These are phyloP conservation scores for Etheostoma nigrum DNA, from an alignment of 2,797 vertebrate species.

Conservation along the genomic window DNA sequence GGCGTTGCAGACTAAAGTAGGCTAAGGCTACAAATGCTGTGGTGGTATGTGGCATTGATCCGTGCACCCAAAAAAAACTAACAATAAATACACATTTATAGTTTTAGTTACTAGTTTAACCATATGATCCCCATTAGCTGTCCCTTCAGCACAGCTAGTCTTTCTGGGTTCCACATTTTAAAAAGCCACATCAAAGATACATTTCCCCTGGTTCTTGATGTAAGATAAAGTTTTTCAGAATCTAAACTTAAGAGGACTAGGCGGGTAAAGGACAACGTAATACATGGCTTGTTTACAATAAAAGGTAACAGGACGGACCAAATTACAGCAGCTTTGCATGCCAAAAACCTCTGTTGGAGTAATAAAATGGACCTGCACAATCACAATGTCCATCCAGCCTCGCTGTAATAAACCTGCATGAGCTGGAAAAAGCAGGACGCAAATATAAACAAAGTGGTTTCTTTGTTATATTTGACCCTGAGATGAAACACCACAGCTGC, in stretches of 20 bases:
- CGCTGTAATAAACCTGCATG: conserved; percentile 22
- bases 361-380: conserved; percentile 33
- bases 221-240: not conserved
- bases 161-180: not conserved
- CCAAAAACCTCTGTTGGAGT: conserved; percentile 32
- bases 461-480: conserved; percentile 23
- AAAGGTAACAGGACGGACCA: conserved; percentile 4
- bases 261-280: not conserved
- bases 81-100: not conserved
- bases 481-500: conserved; percentile 43
- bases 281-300: not conserved
- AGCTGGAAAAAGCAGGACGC: conserved; percentile 30
- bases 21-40: too few relatives aligned
- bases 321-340: conserved; percentile 20
- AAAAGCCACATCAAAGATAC: not conserved
- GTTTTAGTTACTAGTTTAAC: too few relatives aligned
- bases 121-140: too few relatives aligned
- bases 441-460: conserved; percentile 50
- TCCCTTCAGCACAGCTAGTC: too few relatives aligned
- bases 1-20: too few relatives aligned
- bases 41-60: too few relatives aligned
- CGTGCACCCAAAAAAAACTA: not conserved
- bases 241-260: not conserved
- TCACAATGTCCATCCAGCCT: conserved; percentile 15
- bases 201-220: not conserved